Conservation (phyloP, 2,113 vertebrate species). For the Pachyramphus minor region DNA sequence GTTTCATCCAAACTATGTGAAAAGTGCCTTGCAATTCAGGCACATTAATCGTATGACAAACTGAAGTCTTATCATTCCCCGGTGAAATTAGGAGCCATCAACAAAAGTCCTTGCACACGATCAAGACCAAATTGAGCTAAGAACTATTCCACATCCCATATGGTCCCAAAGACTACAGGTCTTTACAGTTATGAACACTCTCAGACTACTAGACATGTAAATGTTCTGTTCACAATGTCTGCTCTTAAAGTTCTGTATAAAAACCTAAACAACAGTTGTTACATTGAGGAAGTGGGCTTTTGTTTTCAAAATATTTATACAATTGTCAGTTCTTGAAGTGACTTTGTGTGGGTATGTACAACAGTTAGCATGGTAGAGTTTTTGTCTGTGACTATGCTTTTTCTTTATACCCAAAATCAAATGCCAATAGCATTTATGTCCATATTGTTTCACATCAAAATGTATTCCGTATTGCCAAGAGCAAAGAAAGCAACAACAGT, state of each 20-base stretch:
- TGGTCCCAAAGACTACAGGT: background rate
- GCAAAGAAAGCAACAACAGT: background rate
- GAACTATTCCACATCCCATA: background rate
- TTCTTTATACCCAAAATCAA: background rate
- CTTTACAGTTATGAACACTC: background rate
- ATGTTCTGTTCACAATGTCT: background rate
- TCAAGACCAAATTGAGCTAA: background rate
- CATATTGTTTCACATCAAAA: background rate
- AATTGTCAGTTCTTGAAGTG: background rate
- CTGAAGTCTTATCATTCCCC: background rate
- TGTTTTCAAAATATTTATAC: background rate
- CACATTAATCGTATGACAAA: background rate
- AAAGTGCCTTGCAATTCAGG: background rate
- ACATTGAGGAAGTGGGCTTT: background rate
- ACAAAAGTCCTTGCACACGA: background rate
- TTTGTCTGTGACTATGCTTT: background rate
- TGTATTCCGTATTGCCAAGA: background rate
- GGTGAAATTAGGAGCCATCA: background rate
- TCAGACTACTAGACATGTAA: too few relatives aligned
- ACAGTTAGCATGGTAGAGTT: accelerated
- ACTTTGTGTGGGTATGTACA: accelerated
- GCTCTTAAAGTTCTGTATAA: background rate
- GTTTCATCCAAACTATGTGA: background rate
- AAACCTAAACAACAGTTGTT: background rate
- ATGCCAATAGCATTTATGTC: background rate